Conservation (phyloP, 2,113 vertebrate genomes). For the Platichthys flesus region DNA sequence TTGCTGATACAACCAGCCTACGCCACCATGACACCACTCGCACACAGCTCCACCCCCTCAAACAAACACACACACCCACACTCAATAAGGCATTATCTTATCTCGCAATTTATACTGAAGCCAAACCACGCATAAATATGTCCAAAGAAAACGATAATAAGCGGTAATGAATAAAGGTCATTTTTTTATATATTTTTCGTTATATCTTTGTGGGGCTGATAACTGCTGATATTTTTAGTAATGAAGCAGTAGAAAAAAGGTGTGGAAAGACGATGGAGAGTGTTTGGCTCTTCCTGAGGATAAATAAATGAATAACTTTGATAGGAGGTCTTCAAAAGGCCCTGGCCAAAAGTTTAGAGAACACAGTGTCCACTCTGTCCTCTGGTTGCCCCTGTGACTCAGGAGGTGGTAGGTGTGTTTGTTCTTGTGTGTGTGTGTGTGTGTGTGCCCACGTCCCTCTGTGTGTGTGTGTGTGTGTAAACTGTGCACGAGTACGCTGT, state of each 20-base stretch:
- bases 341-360: constrained; percentile 71
- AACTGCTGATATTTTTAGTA: not conserved
- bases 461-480: constrained; percentile 33
- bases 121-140: constrained; percentile 1
- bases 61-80: constrained; percentile 6
- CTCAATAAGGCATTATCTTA: constrained; percentile 46
- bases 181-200: not conserved
- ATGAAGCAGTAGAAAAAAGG: not conserved
- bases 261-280: not conserved
- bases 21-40: constrained; percentile 26
- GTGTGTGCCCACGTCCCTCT: constrained; percentile 8
- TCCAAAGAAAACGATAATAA: not conserved
- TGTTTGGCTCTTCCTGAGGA: constrained; percentile 45
- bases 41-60: constrained; percentile 8
- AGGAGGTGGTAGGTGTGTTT: constrained; percentile 50
- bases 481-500: constrained; percentile 44
- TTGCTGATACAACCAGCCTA: constrained; percentile 58
- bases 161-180: too few relatives aligned
- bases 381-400: constrained; percentile 57
- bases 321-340: constrained; percentile 59
- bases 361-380: constrained; percentile 73
- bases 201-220: not conserved
- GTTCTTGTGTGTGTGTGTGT: constrained; percentile 31
- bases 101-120: constrained; percentile 39
- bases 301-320: constrained; percentile 70